Evolutionary conservation across 1,140 invertebrate genomes (phyloP), one percentile per base, ranked within the genome.

Genomic region (Philopotamus ludificatus): DNA sequence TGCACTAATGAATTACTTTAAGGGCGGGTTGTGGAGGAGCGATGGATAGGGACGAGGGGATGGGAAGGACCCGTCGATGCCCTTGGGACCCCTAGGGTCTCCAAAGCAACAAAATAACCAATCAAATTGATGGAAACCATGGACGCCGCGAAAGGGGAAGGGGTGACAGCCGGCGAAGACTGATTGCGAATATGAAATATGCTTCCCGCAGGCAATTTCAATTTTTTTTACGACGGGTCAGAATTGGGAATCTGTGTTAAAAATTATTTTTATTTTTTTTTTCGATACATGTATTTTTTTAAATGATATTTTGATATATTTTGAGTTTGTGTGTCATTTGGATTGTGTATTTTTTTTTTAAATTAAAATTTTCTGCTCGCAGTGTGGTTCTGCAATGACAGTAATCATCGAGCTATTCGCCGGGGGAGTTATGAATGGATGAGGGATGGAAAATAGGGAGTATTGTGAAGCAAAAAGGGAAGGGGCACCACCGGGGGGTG

Each of bases 1-100:
- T 65, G 62, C 49, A 60, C 66, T 60, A 65, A 69, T 69, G 63
- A 69, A 66, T 68, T 65, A 68, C 58, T 66, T 55, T 57, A 62
- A 8, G 20, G 26, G 59, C n/a, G n/a, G 25, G 57, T 55, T 22
- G 15, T 1, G 34, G 44, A 10, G 25, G 21, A 3, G 55, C 28
- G 34, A 39, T 16, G 20, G 50, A 22, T 18, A 50, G 22, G 1
- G 15, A 16, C 42, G 20, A 22, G 4, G 26, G 20, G n/a, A n/a
- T n/a, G n/a, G n/a, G n/a, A n/a, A n/a, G n/a, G 16, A 20, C 20
- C 25, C 10, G 12, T 28, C 15, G 8, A 18, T 12, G 61, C 22
- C 20, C 23, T 63, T 34, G 61, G 12, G 47, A 7, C 53, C 16
- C 53, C 23, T 15, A n/a, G 7, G 42, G 16, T 45, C 54, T 47